Evolutionary conservation across 2,113 vertebrate genomes (phyloP).

Genomic region (Hydropotes inermis): DNA sequence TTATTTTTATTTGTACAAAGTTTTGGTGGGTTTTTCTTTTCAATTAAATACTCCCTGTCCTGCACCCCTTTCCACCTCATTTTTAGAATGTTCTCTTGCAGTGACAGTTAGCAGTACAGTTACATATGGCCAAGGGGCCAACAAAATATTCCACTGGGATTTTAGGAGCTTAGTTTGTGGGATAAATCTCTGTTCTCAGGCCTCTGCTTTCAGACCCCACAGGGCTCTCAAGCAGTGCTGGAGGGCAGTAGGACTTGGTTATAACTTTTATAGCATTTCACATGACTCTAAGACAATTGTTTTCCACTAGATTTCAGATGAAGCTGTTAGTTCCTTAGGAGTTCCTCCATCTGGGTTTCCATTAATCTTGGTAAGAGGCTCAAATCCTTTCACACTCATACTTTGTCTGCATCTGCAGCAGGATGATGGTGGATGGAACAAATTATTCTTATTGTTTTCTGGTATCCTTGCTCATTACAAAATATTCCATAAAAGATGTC

Average conservation of each 20-base stretch:
- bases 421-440: conserved; percentile 44
- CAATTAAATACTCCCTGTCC: conserved; percentile 29
- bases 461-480: conserved; percentile 25
- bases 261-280: conserved; percentile 57
- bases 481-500: conserved; percentile 35
- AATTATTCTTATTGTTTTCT: conserved; percentile 59
- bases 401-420: conserved; percentile 44
- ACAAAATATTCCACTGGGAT: conserved; percentile 35
- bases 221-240: conserved; percentile 28
- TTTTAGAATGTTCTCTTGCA: conserved; percentile 45
- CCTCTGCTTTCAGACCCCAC: conserved; percentile 38
- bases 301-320: conserved; percentile 63
- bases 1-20: conserved; percentile 64
- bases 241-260: conserved; percentile 48
- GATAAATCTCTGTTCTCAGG: conserved; percentile 54
- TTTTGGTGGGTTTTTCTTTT: background rate
- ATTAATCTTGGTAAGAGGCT: conserved; percentile 60
- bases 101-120: conserved; percentile 23
- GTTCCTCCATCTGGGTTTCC: conserved; percentile 57
- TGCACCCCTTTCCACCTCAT: background rate
- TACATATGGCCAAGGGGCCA: conserved; percentile 37
- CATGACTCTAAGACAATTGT: conserved; percentile 59
- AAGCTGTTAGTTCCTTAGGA: conserved; percentile 49
- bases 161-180: conserved; percentile 55
- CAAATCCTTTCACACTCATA: conserved; percentile 57